Conservation (phyloP, 2,113 vertebrate species). For the Clupea harengus region DNA sequence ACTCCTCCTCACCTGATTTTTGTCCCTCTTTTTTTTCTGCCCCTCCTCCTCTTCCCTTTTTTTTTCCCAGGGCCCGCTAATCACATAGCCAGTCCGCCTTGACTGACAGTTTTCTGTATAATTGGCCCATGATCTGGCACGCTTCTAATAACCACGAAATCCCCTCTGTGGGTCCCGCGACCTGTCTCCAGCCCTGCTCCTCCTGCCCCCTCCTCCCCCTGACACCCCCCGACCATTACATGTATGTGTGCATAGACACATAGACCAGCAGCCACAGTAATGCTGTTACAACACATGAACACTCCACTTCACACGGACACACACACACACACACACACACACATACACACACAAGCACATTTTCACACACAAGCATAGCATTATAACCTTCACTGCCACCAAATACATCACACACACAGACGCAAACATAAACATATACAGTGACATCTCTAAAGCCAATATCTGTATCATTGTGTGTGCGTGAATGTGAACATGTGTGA, state of each 20-base stretch:
- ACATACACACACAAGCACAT: conserved; percentile 26
- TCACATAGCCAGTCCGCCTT: conserved; percentile 98
- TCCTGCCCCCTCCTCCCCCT: conserved; percentile 51
- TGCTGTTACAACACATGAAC: background rate
- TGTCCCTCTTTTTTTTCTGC: background rate
- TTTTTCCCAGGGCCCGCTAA: conserved; percentile 73
- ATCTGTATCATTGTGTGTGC: background rate
- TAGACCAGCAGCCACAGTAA: conserved; percentile 52
- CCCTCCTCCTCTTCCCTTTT: background rate
- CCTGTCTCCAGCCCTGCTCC: conserved; percentile 80
- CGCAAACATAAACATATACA: conserved; percentile 21
- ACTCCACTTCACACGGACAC: conserved; percentile 58
- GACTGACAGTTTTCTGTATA: conserved; percentile 99
- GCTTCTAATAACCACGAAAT: conserved; percentile 99
- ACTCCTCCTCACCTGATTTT: conserved; percentile 97
- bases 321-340: conserved; percentile 32
- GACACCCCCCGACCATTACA: background rate
- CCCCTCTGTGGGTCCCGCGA: conserved; percentile 96
- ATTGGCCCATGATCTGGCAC: conserved; percentile 99
- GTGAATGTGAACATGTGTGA: background rate
- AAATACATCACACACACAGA: conserved; percentile 66
- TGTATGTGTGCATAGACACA: conserved; percentile 58
- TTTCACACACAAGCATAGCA: conserved; percentile 26
- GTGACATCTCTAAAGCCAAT: background rate
- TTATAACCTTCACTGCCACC: conserved; percentile 44